Conservation (phyloP, 2,888 invertebrate species). For the Spisula solida region DNA sequence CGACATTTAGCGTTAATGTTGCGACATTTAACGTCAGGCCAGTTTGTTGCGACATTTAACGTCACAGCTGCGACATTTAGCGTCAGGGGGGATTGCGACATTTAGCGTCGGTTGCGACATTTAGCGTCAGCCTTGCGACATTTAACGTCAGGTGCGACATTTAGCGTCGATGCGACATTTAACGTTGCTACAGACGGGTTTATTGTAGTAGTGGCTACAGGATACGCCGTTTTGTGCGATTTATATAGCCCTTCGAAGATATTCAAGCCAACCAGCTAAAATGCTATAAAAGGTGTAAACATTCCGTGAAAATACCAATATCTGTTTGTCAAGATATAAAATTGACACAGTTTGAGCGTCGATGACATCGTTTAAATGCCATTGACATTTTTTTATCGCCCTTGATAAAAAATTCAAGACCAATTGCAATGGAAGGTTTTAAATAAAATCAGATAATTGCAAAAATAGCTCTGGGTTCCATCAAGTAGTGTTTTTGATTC, state of each 20-base stretch:
- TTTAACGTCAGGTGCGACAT: too few relatives aligned
- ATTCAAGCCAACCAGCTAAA: not conserved
- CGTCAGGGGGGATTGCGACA: too few relatives aligned
- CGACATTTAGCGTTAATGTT: too few relatives aligned
- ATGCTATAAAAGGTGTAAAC: not conserved
- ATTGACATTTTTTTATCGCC: not conserved
- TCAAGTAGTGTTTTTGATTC: not conserved
- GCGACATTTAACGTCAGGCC: too few relatives aligned
- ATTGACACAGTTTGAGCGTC: not conserved
- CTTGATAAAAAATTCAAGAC: not conserved
- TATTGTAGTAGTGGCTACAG: not conserved
- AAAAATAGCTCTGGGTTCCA: not conserved
- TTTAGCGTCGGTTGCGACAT: too few relatives aligned
- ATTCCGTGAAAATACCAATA: not conserved
- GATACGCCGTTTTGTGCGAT: not conserved
- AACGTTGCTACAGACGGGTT: not conserved
- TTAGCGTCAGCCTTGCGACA: too few relatives aligned
- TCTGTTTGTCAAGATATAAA: not conserved
- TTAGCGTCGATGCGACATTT: too few relatives aligned
- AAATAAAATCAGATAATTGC: not conserved
- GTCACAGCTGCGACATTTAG: too few relatives aligned
- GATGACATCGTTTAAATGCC: not conserved
- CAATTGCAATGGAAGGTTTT: constrained; percentile 13
- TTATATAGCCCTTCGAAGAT: not conserved
- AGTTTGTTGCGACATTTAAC: too few relatives aligned